Evolutionary conservation across 2,888 invertebrate species (phyloP), one percentile per base, ranked within the genome.

Genomic region (Campoplex nolae): DNA sequence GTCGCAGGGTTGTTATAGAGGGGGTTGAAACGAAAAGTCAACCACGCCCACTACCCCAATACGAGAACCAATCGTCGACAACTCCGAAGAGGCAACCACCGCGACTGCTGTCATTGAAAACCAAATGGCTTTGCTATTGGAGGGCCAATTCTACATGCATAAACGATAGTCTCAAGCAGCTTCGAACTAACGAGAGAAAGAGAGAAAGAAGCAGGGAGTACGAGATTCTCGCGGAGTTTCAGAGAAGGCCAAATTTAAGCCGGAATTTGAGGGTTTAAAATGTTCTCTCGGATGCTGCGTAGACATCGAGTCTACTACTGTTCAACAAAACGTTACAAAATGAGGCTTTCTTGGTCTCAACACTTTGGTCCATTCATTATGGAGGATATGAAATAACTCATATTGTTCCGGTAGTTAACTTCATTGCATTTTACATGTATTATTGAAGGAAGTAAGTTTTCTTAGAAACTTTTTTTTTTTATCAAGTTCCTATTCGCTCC

Each of bases 191-290:
- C 13, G 51, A 54, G 38, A 54, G 32, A 32, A 23, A n/a, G 67
- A 18, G 67, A 35, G 45, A 23, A 23, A 23, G 23, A 23, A 23
- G 23, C 23, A n/a, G 67, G 13, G 67, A 35, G 45, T 67, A 45
- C 35, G 16, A 54, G 45, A 58, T 42, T 42, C 45, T 68, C 18
- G 38, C 18, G 38, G 73, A 71, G 71, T 62, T 62, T 80, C 73
- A 38, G 42, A 82, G 75, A 42, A 87, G 82, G 83, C 83, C 85
- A 83, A 84, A 87, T 87, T 86, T 89, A 89, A 89, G 88, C 89
- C 82, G 89, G 88, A 88, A 89, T 90, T 88, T 90, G 87, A 86
- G 85, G 89, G 75, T 90, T 89, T 88, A 85, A 84, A 87, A 87
- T 81, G 85, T 89, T 86, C 86, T 88, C 75, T 84, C 83, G 80